Evolutionary conservation across 2,888 invertebrate genomes (phyloP).

Genomic region (Phengaris alcon): DNA sequence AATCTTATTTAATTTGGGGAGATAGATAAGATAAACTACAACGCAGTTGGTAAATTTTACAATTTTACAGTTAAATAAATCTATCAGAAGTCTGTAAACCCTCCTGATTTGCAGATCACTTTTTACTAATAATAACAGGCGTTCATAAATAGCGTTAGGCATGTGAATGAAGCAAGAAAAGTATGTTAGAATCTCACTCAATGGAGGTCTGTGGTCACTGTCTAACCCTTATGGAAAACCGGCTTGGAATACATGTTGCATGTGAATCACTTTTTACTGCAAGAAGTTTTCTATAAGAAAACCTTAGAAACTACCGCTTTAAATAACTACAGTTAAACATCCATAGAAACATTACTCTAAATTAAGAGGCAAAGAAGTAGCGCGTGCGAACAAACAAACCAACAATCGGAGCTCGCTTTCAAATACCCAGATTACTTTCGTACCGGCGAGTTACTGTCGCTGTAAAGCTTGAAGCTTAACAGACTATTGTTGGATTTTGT

Average conservation of each 20-base stretch:
- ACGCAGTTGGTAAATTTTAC: background rate
- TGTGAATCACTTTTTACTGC: constrained; percentile 13
- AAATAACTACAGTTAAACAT: background rate
- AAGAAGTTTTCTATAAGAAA: background rate
- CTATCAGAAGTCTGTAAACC: background rate
- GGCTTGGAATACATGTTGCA: background rate
- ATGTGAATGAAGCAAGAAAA: constrained; percentile 3
- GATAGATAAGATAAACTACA: no score
- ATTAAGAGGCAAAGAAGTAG: constrained; percentile 34
- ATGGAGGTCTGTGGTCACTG: constrained; percentile 1
- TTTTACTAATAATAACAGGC: background rate
- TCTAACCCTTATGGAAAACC: background rate
- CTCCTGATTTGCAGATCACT: background rate
- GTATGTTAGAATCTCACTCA: constrained; percentile 11
- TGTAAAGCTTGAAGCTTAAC: no score
- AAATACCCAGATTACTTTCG: constrained; percentile 34
- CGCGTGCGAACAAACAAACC: constrained; percentile 39
- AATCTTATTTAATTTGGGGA: no score
- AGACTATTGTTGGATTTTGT: background rate
- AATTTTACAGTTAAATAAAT: background rate
- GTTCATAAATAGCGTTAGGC: background rate
- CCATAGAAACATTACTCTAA: background rate
- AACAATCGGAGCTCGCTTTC: constrained; percentile 40
- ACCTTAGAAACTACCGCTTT: constrained; percentile 13
- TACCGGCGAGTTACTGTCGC: background rate